A percentile compares a stretch with the other conserved stretches of the same genome.
Conservation (phyloP, 2,113 vertebrate species). For the Bambusicola thoracicus region DNA sequence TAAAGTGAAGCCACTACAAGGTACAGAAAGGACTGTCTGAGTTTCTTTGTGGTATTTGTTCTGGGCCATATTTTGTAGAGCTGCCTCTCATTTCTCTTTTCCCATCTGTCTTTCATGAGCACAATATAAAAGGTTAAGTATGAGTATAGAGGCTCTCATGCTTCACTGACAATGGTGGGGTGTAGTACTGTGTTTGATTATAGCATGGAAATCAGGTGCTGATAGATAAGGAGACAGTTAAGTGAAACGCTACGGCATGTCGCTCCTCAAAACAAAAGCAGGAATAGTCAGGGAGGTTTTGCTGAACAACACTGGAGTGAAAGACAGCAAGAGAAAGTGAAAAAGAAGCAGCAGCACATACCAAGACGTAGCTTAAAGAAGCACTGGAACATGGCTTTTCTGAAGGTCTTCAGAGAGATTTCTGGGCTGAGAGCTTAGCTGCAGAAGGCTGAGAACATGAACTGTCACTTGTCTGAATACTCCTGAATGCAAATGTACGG, state of each 20-base stretch:
- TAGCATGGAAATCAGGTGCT: background rate
- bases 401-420: background rate
- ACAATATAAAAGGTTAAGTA: constrained; percentile 10
- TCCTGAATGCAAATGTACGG: background rate
- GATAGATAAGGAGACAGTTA: background rate
- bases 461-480: background rate
- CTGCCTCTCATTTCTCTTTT: background rate
- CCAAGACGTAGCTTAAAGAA: background rate
- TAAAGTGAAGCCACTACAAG: background rate
- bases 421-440: background rate
- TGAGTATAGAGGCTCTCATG: background rate
- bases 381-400: background rate
- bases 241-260: background rate
- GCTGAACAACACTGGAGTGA: background rate
- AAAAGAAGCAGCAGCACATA: background rate
- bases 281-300: background rate
- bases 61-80: background rate
- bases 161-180: background rate
- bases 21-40: background rate
- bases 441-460: background rate
- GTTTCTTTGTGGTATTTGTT: background rate
- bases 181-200: background rate
- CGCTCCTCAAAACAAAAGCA: background rate
- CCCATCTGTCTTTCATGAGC: background rate
- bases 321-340: background rate